Evolutionary conservation across 2,888 invertebrate species (phyloP).

Genomic region (Drosophila paracracens): DNA sequence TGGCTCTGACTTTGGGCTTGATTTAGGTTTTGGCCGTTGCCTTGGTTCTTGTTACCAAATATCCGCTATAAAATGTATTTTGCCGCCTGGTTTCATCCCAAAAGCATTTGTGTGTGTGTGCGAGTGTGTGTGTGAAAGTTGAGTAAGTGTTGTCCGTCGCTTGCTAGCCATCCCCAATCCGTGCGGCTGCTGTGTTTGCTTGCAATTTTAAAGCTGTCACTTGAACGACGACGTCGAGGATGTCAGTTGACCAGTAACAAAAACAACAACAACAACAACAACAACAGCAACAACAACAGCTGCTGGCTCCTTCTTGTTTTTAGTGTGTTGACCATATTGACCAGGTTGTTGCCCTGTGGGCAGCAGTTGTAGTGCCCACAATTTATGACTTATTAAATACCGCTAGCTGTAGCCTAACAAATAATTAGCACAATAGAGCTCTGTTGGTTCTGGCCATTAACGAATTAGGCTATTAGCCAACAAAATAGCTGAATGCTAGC

Average conservation of each 20-base stretch:
- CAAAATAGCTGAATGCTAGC: conserved; percentile 6
- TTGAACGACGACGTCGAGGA: conserved; percentile 45
- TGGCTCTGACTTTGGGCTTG: conserved; percentile 36
- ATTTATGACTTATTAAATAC: conserved; percentile 6
- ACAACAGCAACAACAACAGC: conserved; percentile 26
- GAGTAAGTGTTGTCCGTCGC: conserved; percentile 32
- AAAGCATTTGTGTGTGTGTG: conserved; percentile 6
- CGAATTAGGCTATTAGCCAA: conserved; percentile 36
- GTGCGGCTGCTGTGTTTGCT: conserved; percentile 32
- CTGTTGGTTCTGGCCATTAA: conserved; percentile 20
- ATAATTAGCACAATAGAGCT: conserved; percentile 13
- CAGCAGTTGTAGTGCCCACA: conserved; percentile 3
- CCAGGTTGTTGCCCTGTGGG: conserved; percentile 40
- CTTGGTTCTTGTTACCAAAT: conserved; percentile 51
- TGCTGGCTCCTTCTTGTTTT: conserved; percentile 28
- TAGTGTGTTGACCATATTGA: conserved; percentile 35
- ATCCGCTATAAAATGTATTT: conserved; percentile 47
- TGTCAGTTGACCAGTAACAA: conserved; percentile 38
- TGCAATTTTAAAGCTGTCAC: conserved; percentile 50
- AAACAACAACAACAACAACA: conserved; percentile 10
- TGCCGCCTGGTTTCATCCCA: conserved; percentile 38
- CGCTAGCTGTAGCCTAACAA: conserved; percentile 12
- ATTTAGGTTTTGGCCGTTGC: conserved; percentile 31
- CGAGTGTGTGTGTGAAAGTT: conserved; percentile 34
- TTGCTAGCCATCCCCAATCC: conserved; percentile 18